A percentile compares a stretch with the other conserved stretches of the same genome.
Conservation (phyloP, 2,113 vertebrate genomes). For the Narcine bancroftii region DNA sequence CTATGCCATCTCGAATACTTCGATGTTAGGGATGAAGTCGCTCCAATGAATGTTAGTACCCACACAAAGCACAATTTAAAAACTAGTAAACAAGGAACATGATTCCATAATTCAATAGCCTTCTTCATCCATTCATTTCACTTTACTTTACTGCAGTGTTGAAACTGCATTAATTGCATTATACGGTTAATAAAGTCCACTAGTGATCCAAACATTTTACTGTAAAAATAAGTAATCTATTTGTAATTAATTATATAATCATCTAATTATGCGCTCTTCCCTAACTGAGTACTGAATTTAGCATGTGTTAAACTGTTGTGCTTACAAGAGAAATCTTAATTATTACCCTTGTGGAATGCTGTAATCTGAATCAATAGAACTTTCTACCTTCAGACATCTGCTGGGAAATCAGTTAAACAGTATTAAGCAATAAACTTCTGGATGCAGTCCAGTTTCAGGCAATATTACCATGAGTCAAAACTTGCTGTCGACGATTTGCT, state of each 20-base stretch:
- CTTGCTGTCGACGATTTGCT: neutral
- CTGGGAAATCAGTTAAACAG: neutral
- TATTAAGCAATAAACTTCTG: neutral
- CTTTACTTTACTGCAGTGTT: neutral
- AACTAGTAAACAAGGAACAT: neutral
- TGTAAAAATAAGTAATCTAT: constrained; percentile 10
- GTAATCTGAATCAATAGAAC: neutral
- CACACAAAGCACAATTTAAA: neutral
- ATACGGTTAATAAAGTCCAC: neutral
- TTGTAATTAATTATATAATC: neutral
- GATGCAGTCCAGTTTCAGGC: neutral
- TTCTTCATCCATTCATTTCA: neutral
- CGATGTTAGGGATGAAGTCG: too few species aligned
- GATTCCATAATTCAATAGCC: neutral
- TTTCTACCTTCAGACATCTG: neutral
- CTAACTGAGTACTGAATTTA: neutral
- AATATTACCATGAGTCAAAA: neutral
- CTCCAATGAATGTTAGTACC: too few species aligned
- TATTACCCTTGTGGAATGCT: neutral
- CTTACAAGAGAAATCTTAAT: neutral
- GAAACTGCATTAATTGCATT: neutral
- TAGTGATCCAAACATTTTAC: neutral
- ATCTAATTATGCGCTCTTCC: neutral
- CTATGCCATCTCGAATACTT: too few species aligned
- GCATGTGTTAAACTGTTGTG: neutral